phyloP scores from a whole-genome alignment of 2,113 vertebrate species.

The Galemys pyrenaicus region DNA sequence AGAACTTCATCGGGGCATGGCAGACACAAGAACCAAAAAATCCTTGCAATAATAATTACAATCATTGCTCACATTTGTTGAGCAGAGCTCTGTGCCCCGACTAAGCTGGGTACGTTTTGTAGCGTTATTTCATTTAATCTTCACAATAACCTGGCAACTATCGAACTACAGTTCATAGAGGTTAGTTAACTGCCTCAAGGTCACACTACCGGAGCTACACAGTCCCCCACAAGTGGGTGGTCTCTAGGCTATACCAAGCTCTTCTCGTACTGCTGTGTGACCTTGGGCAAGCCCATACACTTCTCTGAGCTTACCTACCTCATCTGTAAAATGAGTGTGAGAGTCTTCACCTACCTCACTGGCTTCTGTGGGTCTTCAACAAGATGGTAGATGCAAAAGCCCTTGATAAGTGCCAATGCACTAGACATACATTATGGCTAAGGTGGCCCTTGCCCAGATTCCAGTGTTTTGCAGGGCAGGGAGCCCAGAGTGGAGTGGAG shows the following conservation, averaged over 20 bases:
- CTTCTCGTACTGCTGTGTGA: neutral
- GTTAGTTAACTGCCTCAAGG: neutral
- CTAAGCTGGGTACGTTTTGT: neutral
- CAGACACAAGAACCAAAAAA: neutral
- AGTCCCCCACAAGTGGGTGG: neutral
- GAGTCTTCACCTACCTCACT: neutral
- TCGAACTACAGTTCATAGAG: neutral
- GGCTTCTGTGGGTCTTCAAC: neutral
- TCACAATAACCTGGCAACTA: neutral
- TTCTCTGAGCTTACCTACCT: constrained; percentile 16
- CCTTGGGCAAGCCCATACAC: neutral
- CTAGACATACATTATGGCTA: neutral
- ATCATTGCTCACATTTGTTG: neutral
- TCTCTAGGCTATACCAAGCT: neutral
- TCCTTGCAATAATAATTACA: neutral
- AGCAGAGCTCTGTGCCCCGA: neutral
- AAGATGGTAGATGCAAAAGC: neutral
- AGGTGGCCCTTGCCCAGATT: neutral
- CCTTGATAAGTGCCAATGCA: neutral
- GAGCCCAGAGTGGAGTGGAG: neutral
- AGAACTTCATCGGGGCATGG: neutral
- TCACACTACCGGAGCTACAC: neutral
- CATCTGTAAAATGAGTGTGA: neutral
- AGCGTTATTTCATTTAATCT: neutral
- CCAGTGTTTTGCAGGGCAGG: neutral